A percentile compares a stretch with the other conserved stretches of the same genome.
These are phyloP conservation scores for Calameuta filiformis DNA, from an alignment of 2,888 invertebrate genomes.

Conservation along the genomic window DNA sequence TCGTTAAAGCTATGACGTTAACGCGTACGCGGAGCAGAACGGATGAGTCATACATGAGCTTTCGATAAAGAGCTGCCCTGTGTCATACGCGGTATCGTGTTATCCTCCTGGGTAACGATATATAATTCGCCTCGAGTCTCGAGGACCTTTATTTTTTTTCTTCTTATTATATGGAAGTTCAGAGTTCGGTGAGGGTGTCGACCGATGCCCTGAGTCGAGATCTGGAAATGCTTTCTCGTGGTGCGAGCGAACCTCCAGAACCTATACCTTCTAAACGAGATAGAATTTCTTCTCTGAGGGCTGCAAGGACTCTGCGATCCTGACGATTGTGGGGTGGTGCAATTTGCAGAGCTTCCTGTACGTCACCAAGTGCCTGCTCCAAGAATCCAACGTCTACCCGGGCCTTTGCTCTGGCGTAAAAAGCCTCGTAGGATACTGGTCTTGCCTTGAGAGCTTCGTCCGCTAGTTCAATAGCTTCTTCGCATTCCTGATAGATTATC, in stretches of 20 bases:
- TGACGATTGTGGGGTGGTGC: slow-evolving; percentile 80
- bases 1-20: slow-evolving; percentile 11
- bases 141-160: background rate
- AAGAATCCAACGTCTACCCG: slow-evolving; percentile 80
- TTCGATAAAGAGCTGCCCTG: background rate
- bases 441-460: slow-evolving; percentile 86
- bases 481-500: slow-evolving; percentile 74
- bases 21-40: background rate
- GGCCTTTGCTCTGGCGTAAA: slow-evolving; percentile 90
- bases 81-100: background rate
- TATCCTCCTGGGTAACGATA: background rate
- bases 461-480: slow-evolving; percentile 89
- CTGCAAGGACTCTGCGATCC: slow-evolving; percentile 78
- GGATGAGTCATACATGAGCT: background rate
- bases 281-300: slow-evolving; percentile 80
- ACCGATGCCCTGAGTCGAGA: slow-evolving; percentile 56
- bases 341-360: slow-evolving; percentile 78
- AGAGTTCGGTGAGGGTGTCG: slow-evolving; percentile 60
- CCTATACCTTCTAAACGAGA: slow-evolving; percentile 55
- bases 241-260: slow-evolving; percentile 50
- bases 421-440: slow-evolving; percentile 91
- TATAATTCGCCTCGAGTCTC: background rate
- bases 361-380: slow-evolving; percentile 82
- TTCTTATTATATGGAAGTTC: slow-evolving; percentile 21
- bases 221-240: slow-evolving; percentile 36